phyloP scores from a whole-genome alignment of 2,888 invertebrate genomes.

The Labia minor region DNA sequence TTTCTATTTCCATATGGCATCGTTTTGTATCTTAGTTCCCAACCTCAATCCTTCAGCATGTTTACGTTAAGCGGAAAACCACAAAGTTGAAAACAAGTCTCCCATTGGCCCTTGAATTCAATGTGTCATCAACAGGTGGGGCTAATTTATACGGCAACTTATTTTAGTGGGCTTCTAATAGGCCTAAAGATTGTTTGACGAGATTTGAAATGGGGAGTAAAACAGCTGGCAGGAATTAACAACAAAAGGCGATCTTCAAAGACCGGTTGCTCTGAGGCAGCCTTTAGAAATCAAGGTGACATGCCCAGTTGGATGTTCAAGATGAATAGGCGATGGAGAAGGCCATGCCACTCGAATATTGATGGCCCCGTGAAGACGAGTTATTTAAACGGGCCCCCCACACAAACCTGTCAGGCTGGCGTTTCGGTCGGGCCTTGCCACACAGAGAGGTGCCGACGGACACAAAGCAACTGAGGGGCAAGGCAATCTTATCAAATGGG shows the following conservation, averaged over 20 bases:
- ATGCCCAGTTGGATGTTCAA: conserved; percentile 17
- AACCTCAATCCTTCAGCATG: no score
- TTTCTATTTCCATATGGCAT: no score
- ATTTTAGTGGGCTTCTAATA: background rate
- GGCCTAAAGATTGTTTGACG: background rate
- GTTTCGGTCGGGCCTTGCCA: conserved; percentile 3
- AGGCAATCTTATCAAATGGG: conserved; percentile 26
- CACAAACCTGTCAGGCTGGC: conserved; percentile 21
- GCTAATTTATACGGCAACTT: background rate
- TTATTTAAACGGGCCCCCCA: conserved; percentile 18
- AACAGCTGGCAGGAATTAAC: background rate
- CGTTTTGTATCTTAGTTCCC: no score
- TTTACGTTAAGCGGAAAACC: no score
- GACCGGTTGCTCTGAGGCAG: conserved; percentile 22
- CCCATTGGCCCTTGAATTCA: no score
- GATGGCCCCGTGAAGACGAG: no score
- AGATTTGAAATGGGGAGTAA: background rate
- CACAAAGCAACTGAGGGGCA: no score
- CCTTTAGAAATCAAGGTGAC: conserved; percentile 24
- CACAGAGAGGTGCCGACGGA: background rate
- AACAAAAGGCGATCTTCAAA: background rate
- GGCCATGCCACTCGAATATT: conserved; percentile 18
- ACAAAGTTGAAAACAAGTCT: no score
- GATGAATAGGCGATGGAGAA: conserved; percentile 18
- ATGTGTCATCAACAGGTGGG: background rate